Base-by-base conservation (phyloP, 2,797 vertebrate species). In the Mus minutoides region DNA sequence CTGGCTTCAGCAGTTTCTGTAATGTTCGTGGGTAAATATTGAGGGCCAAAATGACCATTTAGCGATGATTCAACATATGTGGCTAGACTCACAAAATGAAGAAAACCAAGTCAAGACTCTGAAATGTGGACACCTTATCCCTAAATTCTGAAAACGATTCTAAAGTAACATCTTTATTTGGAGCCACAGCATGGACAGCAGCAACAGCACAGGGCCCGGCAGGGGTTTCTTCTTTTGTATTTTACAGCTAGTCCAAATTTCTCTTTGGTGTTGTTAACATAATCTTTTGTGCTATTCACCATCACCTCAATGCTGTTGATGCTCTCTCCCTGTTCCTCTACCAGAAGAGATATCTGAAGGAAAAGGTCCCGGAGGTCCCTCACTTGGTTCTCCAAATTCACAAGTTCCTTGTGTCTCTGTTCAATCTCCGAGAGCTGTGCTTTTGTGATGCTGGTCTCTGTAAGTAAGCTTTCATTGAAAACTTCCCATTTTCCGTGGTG, bases 381-480 rank as follows among this genome's bases (percentile, higher is more conserved):
- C 97, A 99, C 98, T 97, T 99, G 99, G 96, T 98, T 99, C 98
- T 99, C 99, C 84, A 99, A 97, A 97, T 97, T 99, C 85, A 99
- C 60, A 93, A 99, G 94, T 97, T 99, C 99, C 98, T 99, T 99
- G 94, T 99, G 99, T 94, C 99, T 99, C 98, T 99, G 99, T 95
- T 99, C 99, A 34, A 99, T 99, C 98, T 99, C 99, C 0, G 99
- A 99, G 46, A 99, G 98, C 92, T 99, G 99, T 16, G 98, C 98
- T 93, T 99, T 99, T 3, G 99, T 99, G 95, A 99, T 99, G 95
- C 96, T 99, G 58, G 97, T 99, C 95, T 99, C 99, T 52, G 99
- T 99, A 56, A 99, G 98, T 16, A 99, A 97, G 96, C 99, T 99
- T 98, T 99, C 99, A 60, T 99, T 99, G 98, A 99, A 99, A 91